A percentile compares a stretch with the other conserved stretches of the same genome.
Conservation (phyloP, 2,113 vertebrate species). For the Nannospalax galili region DNA sequence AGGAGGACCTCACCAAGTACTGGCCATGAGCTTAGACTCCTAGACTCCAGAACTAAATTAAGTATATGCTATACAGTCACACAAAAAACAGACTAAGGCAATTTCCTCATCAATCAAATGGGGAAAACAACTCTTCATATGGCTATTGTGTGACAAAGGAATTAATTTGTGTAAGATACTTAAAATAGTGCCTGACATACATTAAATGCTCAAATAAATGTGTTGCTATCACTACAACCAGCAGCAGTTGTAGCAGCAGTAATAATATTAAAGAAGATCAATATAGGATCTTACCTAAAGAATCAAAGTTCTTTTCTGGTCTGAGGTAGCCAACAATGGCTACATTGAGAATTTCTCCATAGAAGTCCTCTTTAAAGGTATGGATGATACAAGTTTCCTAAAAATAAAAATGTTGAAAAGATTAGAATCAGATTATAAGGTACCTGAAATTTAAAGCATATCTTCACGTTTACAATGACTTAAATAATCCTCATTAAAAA, state of each 20-base stretch:
- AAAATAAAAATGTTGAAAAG: conserved; percentile 34
- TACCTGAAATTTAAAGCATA: conserved; percentile 13
- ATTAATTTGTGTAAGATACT: not conserved
- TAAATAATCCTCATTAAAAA: too few species aligned
- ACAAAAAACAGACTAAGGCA: not conserved
- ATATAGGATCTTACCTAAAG: conserved; percentile 89
- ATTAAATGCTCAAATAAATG: not conserved
- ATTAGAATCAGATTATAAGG: conserved; percentile 5
- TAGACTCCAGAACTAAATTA: not conserved
- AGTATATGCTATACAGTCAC: not conserved
- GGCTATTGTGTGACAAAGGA: not conserved
- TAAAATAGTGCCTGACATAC: not conserved
- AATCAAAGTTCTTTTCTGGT: conserved; percentile 94
- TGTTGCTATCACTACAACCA: not conserved
- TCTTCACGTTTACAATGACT: not conserved
- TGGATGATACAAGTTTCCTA: conserved; percentile 98
- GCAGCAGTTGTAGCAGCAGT: not conserved
- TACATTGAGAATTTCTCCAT: conserved; percentile 94
- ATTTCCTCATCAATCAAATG: not conserved
- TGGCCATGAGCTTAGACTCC: not conserved
- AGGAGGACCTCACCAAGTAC: not conserved
- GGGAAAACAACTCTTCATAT: not conserved
- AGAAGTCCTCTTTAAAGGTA: conserved; percentile 96
- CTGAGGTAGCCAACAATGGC: conserved; percentile 96
- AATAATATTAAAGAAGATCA: conserved; percentile 39